Percentiles rank a stretch among this genome's conserved stretches.
phyloP scores from a whole-genome alignment of 2,888 invertebrate species.

The Aleiodes testaceus region DNA sequence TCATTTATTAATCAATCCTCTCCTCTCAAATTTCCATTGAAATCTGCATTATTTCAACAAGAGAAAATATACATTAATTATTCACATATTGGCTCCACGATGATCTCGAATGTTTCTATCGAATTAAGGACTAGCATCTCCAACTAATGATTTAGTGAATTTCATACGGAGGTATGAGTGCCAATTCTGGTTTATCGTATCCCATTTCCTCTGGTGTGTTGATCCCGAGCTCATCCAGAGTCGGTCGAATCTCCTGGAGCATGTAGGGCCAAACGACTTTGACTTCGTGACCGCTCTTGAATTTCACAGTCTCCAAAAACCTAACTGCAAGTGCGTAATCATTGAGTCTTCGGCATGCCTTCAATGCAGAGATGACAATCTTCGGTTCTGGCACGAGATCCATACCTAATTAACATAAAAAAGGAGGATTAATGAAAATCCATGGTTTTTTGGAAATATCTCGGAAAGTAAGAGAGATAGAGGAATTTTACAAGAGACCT shows the following conservation, averaged over 20 bases:
- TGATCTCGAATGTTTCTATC: conserved; percentile 5
- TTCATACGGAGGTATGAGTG: conserved; percentile 83
- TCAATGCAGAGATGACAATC: conserved; percentile 89
- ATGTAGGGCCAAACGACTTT: conserved; percentile 90
- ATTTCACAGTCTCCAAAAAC: conserved; percentile 92
- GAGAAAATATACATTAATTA: conserved; percentile 17
- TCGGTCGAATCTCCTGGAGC: conserved; percentile 92
- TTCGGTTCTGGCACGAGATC: conserved; percentile 95
- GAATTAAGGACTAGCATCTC: conserved; percentile 39
- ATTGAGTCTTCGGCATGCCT: conserved; percentile 94
- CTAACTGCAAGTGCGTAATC: conserved; percentile 95
- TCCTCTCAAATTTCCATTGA: neutral
- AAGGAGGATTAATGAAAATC: neutral
- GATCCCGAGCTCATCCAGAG: conserved; percentile 93
- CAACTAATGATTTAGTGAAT: conserved; percentile 75
- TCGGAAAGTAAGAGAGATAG: no score
- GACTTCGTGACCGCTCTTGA: conserved; percentile 86
- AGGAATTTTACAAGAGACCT: no score
- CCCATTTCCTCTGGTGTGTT: conserved; percentile 96
- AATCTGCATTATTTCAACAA: neutral
- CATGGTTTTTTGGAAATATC: neutral
- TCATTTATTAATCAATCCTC: conserved; percentile 13
- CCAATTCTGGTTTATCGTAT: conserved; percentile 97
- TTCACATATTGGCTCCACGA: conserved; percentile 37
- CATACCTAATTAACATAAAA: conserved; percentile 79